Evolutionary conservation across 2,888 invertebrate genomes (phyloP).

Genomic region (Parnassius smintheus): DNA sequence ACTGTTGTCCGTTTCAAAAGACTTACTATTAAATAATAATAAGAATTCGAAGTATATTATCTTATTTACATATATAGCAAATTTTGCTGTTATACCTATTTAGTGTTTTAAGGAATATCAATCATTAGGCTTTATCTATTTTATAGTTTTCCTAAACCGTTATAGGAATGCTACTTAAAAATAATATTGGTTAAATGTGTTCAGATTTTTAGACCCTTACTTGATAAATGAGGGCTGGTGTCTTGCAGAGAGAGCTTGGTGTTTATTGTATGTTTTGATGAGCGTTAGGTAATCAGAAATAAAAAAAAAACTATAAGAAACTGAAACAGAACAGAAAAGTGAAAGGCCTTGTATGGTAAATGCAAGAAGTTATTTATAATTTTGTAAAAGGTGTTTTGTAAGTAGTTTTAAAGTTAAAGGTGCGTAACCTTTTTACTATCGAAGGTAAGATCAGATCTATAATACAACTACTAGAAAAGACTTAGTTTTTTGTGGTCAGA

Average conservation of each 20-base stretch:
- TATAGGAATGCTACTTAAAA: background rate
- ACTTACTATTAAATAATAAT: constrained; percentile 5
- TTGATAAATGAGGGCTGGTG: too few relatives aligned
- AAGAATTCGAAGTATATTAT: constrained; percentile 16
- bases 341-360: background rate
- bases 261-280: background rate
- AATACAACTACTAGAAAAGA: constrained; percentile 45
- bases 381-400: background rate
- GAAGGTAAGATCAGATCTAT: constrained; percentile 37
- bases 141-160: background rate
- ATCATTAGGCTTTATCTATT: background rate
- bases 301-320: background rate
- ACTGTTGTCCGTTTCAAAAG: constrained; percentile 12
- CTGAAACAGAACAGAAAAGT: background rate
- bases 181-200: too few relatives aligned
- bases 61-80: background rate
- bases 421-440: constrained; percentile 16
- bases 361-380: background rate
- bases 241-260: too few relatives aligned
- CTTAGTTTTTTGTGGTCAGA: constrained; percentile 51
- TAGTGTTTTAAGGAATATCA: background rate
- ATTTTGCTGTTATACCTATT: background rate
- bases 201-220: too few relatives aligned
- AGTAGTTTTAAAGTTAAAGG: background rate
- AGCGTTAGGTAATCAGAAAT: background rate